phyloP scores from a whole-genome alignment of 2,113 vertebrate genomes.

The Eira barbara region DNA sequence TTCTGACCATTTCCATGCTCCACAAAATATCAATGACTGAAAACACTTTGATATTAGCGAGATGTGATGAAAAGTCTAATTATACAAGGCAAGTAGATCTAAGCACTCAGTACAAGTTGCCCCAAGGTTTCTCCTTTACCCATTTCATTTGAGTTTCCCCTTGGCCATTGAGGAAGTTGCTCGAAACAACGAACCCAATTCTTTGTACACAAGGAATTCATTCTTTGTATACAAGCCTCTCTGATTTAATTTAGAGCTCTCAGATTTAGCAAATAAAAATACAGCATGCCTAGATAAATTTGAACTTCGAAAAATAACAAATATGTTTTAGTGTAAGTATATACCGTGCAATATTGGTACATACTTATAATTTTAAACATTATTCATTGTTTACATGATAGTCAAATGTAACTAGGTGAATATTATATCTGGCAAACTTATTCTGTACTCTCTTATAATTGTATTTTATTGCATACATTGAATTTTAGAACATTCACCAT shows the following conservation, averaged over 20 bases:
- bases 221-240: neutral
- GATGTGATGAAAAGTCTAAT: neutral
- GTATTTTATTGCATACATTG: neutral
- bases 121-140: neutral
- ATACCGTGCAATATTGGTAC: neutral
- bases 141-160: neutral
- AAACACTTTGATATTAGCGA: neutral
- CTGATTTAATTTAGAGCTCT: neutral
- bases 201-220: neutral
- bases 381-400: constrained; percentile 24
- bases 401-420: neutral
- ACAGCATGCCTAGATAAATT: neutral
- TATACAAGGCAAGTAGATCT: neutral
- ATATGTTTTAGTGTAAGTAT: neutral
- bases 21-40: neutral
- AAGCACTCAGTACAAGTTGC: neutral
- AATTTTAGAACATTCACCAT: neutral
- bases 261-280: neutral
- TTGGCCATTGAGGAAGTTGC: neutral
- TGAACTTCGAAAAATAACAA: neutral
- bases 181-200: neutral
- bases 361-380: neutral
- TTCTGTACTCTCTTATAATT: neutral
- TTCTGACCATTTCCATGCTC: neutral
- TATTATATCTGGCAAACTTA: neutral